phyloP scores from a whole-genome alignment of 2,797 vertebrate species.

The Kryptolebias ocellatus region DNA sequence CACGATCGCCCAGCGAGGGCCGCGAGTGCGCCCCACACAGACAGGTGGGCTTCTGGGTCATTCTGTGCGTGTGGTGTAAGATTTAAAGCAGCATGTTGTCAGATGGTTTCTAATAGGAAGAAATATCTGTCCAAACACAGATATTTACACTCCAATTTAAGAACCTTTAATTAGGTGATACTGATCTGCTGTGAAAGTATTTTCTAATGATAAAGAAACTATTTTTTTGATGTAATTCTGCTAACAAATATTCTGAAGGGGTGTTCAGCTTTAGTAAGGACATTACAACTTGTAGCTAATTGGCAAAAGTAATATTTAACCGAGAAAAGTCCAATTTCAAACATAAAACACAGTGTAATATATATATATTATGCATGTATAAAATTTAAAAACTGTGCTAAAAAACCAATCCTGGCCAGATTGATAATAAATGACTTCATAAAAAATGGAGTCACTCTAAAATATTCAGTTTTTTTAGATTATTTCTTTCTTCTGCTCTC shows the following conservation, averaged over 20 bases:
- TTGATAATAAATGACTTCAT: background rate
- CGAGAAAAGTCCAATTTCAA: too few relatives aligned
- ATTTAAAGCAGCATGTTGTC: background rate
- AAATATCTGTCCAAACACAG: too few relatives aligned
- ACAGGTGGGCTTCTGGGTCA: conserved; percentile 88
- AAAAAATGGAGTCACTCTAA: background rate
- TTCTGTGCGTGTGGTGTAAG: conserved; percentile 11
- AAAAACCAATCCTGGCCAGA: background rate
- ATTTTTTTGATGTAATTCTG: background rate
- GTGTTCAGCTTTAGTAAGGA: background rate
- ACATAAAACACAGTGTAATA: too few relatives aligned
- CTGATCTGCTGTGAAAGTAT: too few relatives aligned
- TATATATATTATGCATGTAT: too few relatives aligned
- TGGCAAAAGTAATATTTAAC: too few relatives aligned
- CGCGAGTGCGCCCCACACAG: conserved; percentile 89
- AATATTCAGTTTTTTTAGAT: background rate
- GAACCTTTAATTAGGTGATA: background rate
- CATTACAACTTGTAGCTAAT: too few relatives aligned
- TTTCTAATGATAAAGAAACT: too few relatives aligned
- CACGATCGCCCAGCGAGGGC: conserved; percentile 92
- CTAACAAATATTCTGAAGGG: background rate
- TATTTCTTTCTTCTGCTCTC: background rate
- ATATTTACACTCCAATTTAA: too few relatives aligned
- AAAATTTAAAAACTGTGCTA: background rate
- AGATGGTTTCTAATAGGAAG: background rate